Conservation (phyloP, 2,888 invertebrate species). For the Hyposoter didymator region DNA sequence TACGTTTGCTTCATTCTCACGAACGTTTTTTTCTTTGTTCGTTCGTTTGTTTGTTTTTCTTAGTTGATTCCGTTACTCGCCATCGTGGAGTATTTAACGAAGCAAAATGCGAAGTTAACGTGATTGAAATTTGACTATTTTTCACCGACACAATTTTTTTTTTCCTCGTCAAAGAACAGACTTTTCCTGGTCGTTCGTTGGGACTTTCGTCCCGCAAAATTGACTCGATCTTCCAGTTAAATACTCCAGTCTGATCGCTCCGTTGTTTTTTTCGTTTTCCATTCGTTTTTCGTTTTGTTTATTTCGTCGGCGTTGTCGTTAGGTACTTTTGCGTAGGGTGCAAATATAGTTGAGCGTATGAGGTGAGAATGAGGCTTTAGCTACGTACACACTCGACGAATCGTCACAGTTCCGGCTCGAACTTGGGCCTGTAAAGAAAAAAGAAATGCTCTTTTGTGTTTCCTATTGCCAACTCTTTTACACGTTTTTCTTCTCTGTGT, state of each 20-base stretch:
- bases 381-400: slow-evolving; percentile 8
- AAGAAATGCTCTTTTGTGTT: no score
- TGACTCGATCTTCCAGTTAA: slow-evolving; percentile 69
- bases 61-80: slow-evolving; percentile 64
- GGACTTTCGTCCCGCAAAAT: background rate
- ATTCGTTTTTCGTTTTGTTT: slow-evolving; percentile 74
- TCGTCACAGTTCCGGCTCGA: background rate
- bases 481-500: no score
- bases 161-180: background rate
- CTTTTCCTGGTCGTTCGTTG: background rate
- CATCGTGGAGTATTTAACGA: slow-evolving; percentile 79
- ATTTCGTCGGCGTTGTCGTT: slow-evolving; percentile 83
- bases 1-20: slow-evolving; percentile 68
- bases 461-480: no score
- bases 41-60: slow-evolving; percentile 61
- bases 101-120: background rate
- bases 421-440: background rate
- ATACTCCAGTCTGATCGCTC: slow-evolving; percentile 77
- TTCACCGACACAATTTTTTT: background rate
- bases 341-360: slow-evolving; percentile 81
- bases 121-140: background rate
- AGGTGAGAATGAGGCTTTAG: slow-evolving; percentile 59
- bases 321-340: slow-evolving; percentile 81
- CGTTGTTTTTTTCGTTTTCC: slow-evolving; percentile 72
- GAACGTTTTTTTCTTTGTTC: slow-evolving; percentile 54